Evolutionary conservation across 2,888 invertebrate species (phyloP).

Genomic region (Ophioninae sp.): DNA sequence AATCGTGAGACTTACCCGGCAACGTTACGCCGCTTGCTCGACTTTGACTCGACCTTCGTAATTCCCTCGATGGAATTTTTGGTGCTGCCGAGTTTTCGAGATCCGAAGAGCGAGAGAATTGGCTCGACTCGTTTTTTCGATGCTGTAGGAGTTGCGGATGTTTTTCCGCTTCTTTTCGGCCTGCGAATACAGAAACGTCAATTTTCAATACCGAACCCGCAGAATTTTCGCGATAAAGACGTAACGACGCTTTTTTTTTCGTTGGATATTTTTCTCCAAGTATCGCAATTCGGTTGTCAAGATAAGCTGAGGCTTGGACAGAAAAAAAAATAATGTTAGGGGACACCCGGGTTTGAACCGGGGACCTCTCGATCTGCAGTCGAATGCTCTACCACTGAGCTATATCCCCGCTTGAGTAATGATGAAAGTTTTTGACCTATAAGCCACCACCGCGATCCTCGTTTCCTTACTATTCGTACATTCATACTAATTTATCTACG

Average conservation of each 20-base stretch:
- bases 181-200: conserved; percentile 48
- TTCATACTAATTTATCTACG: neutral
- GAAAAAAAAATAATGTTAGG: conserved; percentile 78
- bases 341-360: conserved; percentile 90
- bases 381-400: conserved; percentile 89
- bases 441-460: neutral
- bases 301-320: neutral
- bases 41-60: conserved; percentile 38
- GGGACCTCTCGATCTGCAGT: conserved; percentile 90
- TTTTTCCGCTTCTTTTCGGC: conserved; percentile 64
- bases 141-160: conserved; percentile 43
- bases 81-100: conserved; percentile 65
- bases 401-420: conserved; percentile 83
- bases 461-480: neutral
- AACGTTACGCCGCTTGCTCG: conserved; percentile 22
- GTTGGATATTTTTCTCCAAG: neutral
- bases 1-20: conserved; percentile 30
- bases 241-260: neutral
- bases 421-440: neutral
- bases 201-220: neutral
- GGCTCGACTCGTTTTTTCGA: conserved; percentile 66
- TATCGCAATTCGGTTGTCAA: neutral
- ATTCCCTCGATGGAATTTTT: conserved; percentile 56
- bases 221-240: neutral
- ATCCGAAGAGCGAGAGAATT: conserved; percentile 69